These are phyloP conservation scores for Crenichthys baileyi DNA, from an alignment of 2,797 vertebrate genomes.

Conservation along the genomic window DNA sequence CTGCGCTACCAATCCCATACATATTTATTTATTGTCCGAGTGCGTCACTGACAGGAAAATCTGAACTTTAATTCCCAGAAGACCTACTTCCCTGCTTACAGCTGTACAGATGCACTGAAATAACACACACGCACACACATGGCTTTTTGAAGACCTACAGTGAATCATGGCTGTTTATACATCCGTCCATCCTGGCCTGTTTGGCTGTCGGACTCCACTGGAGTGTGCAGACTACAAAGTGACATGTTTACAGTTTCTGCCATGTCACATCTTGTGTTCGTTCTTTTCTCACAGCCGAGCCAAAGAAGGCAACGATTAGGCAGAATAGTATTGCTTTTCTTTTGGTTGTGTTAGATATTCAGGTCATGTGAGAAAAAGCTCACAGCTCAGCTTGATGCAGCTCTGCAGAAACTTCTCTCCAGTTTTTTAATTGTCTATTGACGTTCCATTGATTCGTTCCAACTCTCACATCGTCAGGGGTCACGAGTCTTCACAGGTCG, in stretches of 20 bases:
- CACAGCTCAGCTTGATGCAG: slow-evolving; percentile 15
- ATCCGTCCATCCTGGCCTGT: slow-evolving; percentile 62
- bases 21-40: slow-evolving; percentile 31
- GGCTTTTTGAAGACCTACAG: slow-evolving; percentile 52
- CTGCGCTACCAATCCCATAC: slow-evolving; percentile 41
- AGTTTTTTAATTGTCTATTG: slow-evolving; percentile 52
- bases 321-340: neutral
- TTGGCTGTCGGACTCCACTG: slow-evolving; percentile 61
- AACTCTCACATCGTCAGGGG: slow-evolving; percentile 25
- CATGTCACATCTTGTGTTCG: slow-evolving; percentile 51
- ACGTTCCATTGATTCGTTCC: slow-evolving; percentile 49
- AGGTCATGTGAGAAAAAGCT: slow-evolving; percentile 36
- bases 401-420: slow-evolving; percentile 26
- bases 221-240: slow-evolving; percentile 65
- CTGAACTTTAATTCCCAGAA: slow-evolving; percentile 11
- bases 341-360: slow-evolving; percentile 36
- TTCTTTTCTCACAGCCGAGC: slow-evolving; percentile 31
- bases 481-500: slow-evolving; percentile 23
- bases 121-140: slow-evolving; percentile 16
- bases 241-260: slow-evolving; percentile 65
- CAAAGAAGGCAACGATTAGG: slow-evolving; percentile 61
- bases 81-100: slow-evolving; percentile 16
- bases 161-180: slow-evolving; percentile 72
- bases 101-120: slow-evolving; percentile 32
- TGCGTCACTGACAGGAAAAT: slow-evolving; percentile 36